These are phyloP conservation scores for Unio delphinus DNA, from an alignment of 2,888 invertebrate genomes.

Conservation along the genomic window DNA sequence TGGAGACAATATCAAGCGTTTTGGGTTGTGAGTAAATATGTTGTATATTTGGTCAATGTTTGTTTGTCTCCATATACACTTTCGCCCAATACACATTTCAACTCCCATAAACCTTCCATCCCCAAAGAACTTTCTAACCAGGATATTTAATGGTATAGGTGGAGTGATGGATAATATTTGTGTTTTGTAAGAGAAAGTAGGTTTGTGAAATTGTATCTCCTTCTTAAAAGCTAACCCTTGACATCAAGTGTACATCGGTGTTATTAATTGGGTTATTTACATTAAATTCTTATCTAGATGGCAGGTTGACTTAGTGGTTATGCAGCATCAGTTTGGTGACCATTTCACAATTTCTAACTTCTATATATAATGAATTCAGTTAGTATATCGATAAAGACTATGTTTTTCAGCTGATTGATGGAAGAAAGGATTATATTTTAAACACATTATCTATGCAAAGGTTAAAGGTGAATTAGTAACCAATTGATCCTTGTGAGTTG, in stretches of 20 bases:
- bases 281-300: slow-evolving; percentile 11
- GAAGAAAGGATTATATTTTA: background rate
- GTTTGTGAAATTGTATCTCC: too few species aligned
- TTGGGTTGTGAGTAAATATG: too few species aligned
- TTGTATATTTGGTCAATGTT: too few species aligned
- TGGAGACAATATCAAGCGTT: too few species aligned
- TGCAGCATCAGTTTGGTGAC: background rate
- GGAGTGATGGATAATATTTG: too few species aligned
- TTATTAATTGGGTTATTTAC: slow-evolving; percentile 10
- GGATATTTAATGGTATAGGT: too few species aligned
- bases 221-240: too few species aligned
- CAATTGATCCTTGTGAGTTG: slow-evolving; percentile 11
- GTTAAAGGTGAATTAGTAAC: slow-evolving; percentile 3
- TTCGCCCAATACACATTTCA: too few species aligned
- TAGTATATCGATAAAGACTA: slow-evolving; percentile 6
- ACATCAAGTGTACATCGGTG: background rate
- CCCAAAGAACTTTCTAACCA: too few species aligned
- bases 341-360: slow-evolving; percentile 13
- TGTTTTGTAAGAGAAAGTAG: too few species aligned
- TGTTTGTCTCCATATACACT: too few species aligned
- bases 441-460: background rate
- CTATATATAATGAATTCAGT: slow-evolving; percentile 14
- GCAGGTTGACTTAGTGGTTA: background rate
- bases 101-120: too few species aligned
- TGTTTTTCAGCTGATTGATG: slow-evolving; percentile 6